Evolutionary conservation across 2,888 invertebrate genomes (phyloP).

Genomic region (Drosophila quinaria): DNA sequence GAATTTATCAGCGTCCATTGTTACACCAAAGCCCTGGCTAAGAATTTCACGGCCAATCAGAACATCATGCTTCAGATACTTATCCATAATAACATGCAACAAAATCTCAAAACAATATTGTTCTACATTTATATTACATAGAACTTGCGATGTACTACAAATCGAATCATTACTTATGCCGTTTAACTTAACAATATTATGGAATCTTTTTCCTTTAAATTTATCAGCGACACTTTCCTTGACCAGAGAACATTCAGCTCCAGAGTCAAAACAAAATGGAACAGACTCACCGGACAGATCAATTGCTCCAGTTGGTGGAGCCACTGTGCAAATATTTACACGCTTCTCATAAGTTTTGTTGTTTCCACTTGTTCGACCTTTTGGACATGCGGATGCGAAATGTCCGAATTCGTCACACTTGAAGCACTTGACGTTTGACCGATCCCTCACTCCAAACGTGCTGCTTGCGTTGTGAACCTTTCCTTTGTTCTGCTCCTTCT

Average conservation of each 20-base stretch:
- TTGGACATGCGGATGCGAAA: constrained; percentile 13
- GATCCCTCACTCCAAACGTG: constrained; percentile 4
- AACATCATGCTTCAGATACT: constrained; percentile 4
- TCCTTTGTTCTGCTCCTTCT: background rate
- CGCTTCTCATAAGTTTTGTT: constrained; percentile 10
- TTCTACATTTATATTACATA: too few relatives aligned
- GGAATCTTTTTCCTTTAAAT: background rate
- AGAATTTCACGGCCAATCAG: constrained; percentile 1
- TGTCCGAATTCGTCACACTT: constrained; percentile 12
- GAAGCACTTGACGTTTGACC: constrained; percentile 8
- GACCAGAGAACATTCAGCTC: background rate
- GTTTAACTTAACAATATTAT: too few relatives aligned
- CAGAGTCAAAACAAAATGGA: constrained; percentile 24
- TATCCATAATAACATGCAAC: background rate
- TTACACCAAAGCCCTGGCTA: background rate
- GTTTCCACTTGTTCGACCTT: constrained; percentile 12
- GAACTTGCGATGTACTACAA: constrained; percentile 4
- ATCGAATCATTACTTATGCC: constrained; percentile 18
- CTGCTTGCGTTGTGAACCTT: background rate
- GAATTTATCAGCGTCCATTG: constrained; percentile 7
- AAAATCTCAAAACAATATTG: background rate
- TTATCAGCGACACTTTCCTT: constrained; percentile 1
- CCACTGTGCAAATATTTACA: background rate
- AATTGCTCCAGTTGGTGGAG: background rate
- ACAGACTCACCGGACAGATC: constrained; percentile 18